These are phyloP conservation scores for Eurytoma adleriae DNA, from an alignment of 2,888 invertebrate species.

Conservation along the genomic window DNA sequence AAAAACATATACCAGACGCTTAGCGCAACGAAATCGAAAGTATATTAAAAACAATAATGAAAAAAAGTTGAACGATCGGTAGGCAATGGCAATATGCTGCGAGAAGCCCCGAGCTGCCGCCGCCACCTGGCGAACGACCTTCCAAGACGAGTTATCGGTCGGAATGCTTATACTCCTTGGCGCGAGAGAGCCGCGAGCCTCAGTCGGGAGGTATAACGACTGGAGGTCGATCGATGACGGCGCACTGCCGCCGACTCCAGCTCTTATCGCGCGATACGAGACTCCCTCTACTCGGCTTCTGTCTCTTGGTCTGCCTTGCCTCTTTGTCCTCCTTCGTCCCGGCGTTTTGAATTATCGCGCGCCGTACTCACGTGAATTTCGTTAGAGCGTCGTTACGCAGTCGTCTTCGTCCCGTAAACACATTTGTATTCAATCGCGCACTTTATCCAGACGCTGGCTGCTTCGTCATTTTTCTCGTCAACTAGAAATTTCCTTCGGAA, in stretches of 20 bases:
- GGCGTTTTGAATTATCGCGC: neutral
- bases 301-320: neutral
- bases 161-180: neutral
- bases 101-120: conserved; percentile 22
- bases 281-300: neutral
- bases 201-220: neutral
- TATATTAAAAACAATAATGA: neutral
- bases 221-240: neutral
- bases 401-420: neutral
- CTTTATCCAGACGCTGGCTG: neutral
- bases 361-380: neutral
- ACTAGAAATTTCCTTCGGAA: neutral
- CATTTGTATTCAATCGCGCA: neutral
- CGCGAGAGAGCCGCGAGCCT: neutral
- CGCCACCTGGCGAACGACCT: conserved; percentile 57
- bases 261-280: conserved; percentile 27
- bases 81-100: neutral
- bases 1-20: too few species aligned
- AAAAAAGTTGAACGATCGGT: neutral
- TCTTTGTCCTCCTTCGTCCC: neutral
- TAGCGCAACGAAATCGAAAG: neutral
- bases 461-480: too few species aligned
- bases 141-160: conserved; percentile 50
- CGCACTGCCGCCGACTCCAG: neutral
- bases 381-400: neutral